Evolutionary conservation across 1,140 invertebrate species (phyloP).

Genomic region (Drosophila orena): DNA sequence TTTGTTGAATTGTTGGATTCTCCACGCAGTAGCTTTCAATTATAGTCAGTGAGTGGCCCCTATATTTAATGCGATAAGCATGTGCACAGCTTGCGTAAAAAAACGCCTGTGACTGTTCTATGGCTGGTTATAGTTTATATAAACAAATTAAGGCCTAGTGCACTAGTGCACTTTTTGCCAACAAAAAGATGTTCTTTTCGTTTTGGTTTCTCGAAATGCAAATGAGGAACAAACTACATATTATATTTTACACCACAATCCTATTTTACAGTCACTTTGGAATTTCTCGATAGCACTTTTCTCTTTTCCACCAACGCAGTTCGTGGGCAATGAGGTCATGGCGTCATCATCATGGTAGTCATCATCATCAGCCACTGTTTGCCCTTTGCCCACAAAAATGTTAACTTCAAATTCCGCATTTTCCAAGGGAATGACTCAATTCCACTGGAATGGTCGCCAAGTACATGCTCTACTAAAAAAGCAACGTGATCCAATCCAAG

Average conservation of each 20-base stretch:
- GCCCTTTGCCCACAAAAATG: conserved; percentile 8
- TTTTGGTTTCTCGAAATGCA: neutral
- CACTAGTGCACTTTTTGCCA: neutral
- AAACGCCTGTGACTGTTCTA: too few relatives aligned
- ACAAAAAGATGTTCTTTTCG: neutral
- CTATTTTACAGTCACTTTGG: conserved; percentile 8
- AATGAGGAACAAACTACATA: neutral
- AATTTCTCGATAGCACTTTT: conserved; percentile 18
- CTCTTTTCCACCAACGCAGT: conserved; percentile 1
- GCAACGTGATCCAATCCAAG: conserved; percentile 5
- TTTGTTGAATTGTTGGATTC: too few relatives aligned
- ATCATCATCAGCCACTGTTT: conserved; percentile 6
- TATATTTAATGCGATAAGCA: neutral
- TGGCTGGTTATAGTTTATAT: too few relatives aligned
- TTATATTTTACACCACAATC: conserved; percentile 11
- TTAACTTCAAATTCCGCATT: conserved; percentile 56
- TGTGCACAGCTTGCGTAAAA: too few relatives aligned
- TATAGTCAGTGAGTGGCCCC: neutral
- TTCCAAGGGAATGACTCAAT: conserved; percentile 44
- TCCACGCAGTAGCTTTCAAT: too few relatives aligned
- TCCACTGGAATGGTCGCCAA: conserved; percentile 38
- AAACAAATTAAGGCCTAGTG: too few relatives aligned
- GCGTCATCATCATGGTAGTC: conserved; percentile 1
- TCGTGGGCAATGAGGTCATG: conserved; percentile 49
- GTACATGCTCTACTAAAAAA: conserved; percentile 19